Percentiles rank a stretch among this genome's conserved stretches.
phyloP scores from a whole-genome alignment of 1,140 invertebrate species.

The Cotesia vestalis region DNA sequence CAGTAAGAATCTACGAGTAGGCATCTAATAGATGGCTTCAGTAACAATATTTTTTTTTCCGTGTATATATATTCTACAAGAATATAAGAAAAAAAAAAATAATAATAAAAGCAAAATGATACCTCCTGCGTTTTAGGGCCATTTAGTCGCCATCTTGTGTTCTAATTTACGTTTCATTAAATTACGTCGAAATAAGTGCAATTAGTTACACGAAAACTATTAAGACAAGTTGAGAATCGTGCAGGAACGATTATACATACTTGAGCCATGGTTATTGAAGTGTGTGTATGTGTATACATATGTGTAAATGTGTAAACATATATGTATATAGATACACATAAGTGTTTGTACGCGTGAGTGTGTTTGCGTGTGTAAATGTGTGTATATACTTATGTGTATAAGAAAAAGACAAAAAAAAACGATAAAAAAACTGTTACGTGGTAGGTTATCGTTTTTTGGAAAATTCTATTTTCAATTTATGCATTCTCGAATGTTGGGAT shows the following conservation, averaged over 20 bases:
- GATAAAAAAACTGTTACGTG: conserved; percentile 61
- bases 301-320: too few species aligned
- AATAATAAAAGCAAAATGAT: conserved; percentile 44
- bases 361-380: too few species aligned
- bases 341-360: too few species aligned
- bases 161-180: conserved; percentile 62
- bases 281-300: background rate
- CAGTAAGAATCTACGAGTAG: too few species aligned
- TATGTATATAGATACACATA: too few species aligned
- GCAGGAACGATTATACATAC: conserved; percentile 32
- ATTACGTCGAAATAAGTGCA: conserved; percentile 65
- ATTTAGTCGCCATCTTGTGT: conserved; percentile 62
- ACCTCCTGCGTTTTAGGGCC: conserved; percentile 60
- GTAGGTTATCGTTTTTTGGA: conserved; percentile 64
- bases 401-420: conserved; percentile 42
- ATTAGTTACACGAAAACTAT: conserved; percentile 59
- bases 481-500: conserved; percentile 65
- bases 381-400: background rate
- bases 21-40: too few species aligned
- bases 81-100: conserved; percentile 32
- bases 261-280: conserved; percentile 37
- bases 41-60: too few species aligned
- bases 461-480: conserved; percentile 64
- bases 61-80: too few species aligned
- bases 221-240: conserved; percentile 39